Evolutionary conservation across 2,113 vertebrate species (phyloP).

Genomic region (Stictonetta naevosa): DNA sequence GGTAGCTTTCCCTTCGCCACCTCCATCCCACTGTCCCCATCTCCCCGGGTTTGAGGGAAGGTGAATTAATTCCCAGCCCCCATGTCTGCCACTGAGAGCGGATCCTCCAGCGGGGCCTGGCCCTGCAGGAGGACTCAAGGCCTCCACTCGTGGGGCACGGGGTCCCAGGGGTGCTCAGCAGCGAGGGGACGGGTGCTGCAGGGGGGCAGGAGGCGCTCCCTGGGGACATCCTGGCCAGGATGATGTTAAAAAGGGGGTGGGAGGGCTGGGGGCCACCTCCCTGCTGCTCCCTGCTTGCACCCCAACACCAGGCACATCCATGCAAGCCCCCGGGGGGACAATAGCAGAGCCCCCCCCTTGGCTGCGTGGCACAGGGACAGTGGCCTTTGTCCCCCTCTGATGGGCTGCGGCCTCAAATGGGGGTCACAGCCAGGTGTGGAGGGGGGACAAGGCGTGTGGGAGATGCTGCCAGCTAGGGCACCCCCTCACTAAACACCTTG

Average conservation of each 20-base stretch:
- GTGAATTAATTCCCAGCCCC: not conserved
- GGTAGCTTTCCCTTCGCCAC: fast-evolving
- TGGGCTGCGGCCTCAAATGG: not conserved
- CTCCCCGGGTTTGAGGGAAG: not conserved
- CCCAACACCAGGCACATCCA: not conserved
- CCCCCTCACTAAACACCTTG: not conserved
- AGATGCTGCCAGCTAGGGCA: not conserved
- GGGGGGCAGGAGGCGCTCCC: not conserved
- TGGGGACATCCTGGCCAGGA: not conserved
- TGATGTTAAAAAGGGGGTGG: not conserved
- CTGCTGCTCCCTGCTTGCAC: not conserved
- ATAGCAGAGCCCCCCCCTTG: no score
- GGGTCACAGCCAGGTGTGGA: not conserved
- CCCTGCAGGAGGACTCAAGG: not conserved
- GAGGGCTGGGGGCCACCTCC: not conserved
- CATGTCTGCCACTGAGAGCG: not conserved
- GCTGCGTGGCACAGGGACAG: fast-evolving
- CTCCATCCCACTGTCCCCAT: not conserved
- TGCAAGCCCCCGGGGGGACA: not conserved
- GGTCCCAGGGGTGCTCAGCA: not conserved
- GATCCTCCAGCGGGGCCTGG: not conserved
- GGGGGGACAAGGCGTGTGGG: not conserved
- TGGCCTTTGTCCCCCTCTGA: not conserved
- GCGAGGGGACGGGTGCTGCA: not conserved
- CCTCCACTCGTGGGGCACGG: no score